Conservation (phyloP, 2,797 vertebrate genomes). For the Columba guinea region DNA sequence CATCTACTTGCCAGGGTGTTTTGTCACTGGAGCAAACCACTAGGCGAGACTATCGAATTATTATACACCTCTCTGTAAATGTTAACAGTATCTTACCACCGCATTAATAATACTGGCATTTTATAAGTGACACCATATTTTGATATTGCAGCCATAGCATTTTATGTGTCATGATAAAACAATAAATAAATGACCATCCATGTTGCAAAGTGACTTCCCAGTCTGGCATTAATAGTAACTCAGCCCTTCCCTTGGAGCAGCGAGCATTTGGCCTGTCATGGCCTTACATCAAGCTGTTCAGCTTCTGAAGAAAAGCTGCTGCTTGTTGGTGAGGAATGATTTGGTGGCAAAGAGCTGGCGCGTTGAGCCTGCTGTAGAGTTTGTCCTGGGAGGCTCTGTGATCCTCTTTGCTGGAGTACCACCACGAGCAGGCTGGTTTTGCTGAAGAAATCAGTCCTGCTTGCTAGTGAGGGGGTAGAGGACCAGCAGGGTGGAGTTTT, state of each 20-base stretch:
- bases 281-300: neutral
- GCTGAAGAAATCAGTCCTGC: neutral
- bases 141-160: slow-evolving; percentile 38
- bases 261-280: neutral
- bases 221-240: slow-evolving; percentile 11
- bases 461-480: neutral
- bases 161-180: slow-evolving; percentile 48
- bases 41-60: slow-evolving; percentile 1
- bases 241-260: neutral
- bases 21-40: slow-evolving; percentile 9
- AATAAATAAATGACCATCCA: slow-evolving; percentile 61
- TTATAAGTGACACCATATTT: slow-evolving; percentile 53
- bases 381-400: neutral
- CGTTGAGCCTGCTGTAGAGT: neutral
- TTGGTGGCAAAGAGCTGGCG: neutral
- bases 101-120: slow-evolving; percentile 36
- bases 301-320: neutral
- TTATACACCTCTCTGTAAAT: slow-evolving; percentile 39
- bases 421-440: neutral
- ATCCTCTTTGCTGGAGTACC: neutral
- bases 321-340: neutral
- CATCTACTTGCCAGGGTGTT: slow-evolving; percentile 1
- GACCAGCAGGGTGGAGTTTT: neutral
- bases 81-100: slow-evolving; percentile 35
- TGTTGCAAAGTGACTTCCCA: slow-evolving; percentile 26